Conservation (phyloP, 2,888 invertebrate genomes). For the Agrotis segetum region DNA sequence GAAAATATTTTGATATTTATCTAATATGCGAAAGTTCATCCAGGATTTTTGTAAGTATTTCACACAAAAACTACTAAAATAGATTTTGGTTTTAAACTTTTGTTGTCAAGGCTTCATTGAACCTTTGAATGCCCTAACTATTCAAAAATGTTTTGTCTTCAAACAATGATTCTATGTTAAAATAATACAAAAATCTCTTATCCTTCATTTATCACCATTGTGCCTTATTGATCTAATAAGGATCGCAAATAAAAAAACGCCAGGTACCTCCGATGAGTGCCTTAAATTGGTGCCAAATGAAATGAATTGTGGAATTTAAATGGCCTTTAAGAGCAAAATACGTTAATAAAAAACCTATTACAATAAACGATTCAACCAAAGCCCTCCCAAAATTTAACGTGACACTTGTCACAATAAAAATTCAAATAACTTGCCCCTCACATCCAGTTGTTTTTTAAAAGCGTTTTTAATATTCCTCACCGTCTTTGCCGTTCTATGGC, state of each 20-base stretch:
- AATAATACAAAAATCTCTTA: too few species aligned
- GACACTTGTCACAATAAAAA: constrained; percentile 80
- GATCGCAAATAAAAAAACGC: not conserved
- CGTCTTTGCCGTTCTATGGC: constrained; percentile 86
- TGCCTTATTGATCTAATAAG: too few species aligned
- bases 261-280: not conserved
- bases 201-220: too few species aligned
- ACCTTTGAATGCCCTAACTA: too few species aligned
- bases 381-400: constrained; percentile 32
- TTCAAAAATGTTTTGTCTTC: too few species aligned
- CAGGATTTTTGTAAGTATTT: too few species aligned
- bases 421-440: constrained; percentile 84
- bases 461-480: constrained; percentile 89
- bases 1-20: too few species aligned
- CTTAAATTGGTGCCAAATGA: not conserved
- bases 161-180: too few species aligned
- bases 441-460: constrained; percentile 84
- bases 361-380: constrained; percentile 25
- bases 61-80: too few species aligned
- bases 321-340: not conserved
- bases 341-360: constrained; percentile 12
- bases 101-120: too few species aligned
- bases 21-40: too few species aligned
- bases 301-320: not conserved
- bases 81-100: too few species aligned